Evolutionary conservation across 30 jellyfish, hydroid and myxozoan genomes (phyloP).

Genomic region (Cassiopea andromeda): DNA sequence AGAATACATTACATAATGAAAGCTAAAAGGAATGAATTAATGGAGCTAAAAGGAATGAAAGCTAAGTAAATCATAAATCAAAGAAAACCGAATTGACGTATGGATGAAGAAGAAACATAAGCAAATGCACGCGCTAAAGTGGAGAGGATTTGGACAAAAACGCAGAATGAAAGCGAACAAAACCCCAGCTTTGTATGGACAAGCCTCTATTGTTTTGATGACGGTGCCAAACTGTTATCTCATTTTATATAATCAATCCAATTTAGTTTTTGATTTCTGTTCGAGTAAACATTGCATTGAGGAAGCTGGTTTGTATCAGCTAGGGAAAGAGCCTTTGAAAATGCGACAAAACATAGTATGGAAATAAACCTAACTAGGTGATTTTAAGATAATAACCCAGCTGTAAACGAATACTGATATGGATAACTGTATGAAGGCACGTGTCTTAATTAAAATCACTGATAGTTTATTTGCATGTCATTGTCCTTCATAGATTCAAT

Average conservation of each 20-base stretch:
- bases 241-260: constrained; percentile 5
- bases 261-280: not conserved
- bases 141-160: not conserved
- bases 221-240: constrained; percentile 9
- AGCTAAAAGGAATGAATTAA: no score
- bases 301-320: not conserved
- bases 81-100: not conserved
- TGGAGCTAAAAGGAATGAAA: no score
- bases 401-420: constrained; percentile 15
- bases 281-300: constrained; percentile 4
- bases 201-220: constrained; percentile 4
- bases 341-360: constrained; percentile 10
- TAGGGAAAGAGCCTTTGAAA: not conserved
- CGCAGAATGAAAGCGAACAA: not conserved
- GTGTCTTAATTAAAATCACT: constrained; percentile 33
- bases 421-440: constrained; percentile 32
- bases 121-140: not conserved
- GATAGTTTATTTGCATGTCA: constrained; percentile 26
- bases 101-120: not conserved
- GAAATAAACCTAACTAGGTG: not conserved
- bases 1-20: no score
- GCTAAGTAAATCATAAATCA: not conserved
- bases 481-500: constrained; percentile 5
- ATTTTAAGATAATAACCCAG: constrained; percentile 6
- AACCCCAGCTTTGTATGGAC: not conserved